Base-by-base conservation (phyloP, 2,113 vertebrate species). In the Pelmatolapia mariae region DNA sequence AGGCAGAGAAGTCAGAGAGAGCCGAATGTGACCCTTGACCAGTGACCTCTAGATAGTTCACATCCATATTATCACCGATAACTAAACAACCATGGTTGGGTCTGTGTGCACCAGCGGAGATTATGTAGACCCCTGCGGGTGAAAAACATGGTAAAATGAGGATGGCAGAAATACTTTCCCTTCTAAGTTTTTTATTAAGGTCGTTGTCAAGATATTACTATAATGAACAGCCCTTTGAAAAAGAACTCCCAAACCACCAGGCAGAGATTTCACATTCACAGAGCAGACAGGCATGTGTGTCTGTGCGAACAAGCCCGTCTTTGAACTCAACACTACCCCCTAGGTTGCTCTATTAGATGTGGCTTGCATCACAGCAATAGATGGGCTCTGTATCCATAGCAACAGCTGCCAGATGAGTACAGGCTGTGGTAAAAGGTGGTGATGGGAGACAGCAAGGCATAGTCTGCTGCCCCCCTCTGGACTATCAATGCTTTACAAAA, bases 381-480 rank as follows among this genome's bases (percentile, higher is more conserved):
- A 86, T 81, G 8, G 81, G 89, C 88, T 89, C 89, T 90, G 97
- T 99, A 96, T 93, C 98, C 97, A 98, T 98, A 96, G 98, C 97
- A 98, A 99, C 98, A 93, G 95, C 96, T 90, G 91, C 71, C 76
- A 94, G 95, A 95, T 93, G 94, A 95, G 92, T 80, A 89, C 85
- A 90, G 84, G 86, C 80, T 89, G 92, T 87, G 36, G 81, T 45
- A 53, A 78, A 68, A 56, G 83, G 91, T 80, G 36, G 53, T 22
- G 82, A 61, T 76, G 59, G 76, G 57, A 90, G 31, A 87, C 86
- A 93, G 83, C 92, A 94, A 85, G 84, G 88, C 94, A 90, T 87
- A 40, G 92, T 94, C 92, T 96, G 97, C 93, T 96, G 96, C 97
- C 97, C 97, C 96, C 97, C 92, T 95, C 95, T 97, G 98, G 96